These are phyloP conservation scores for Muschampia plurimacula DNA, from an alignment of 2,888 invertebrate genomes.

Conservation along the genomic window DNA sequence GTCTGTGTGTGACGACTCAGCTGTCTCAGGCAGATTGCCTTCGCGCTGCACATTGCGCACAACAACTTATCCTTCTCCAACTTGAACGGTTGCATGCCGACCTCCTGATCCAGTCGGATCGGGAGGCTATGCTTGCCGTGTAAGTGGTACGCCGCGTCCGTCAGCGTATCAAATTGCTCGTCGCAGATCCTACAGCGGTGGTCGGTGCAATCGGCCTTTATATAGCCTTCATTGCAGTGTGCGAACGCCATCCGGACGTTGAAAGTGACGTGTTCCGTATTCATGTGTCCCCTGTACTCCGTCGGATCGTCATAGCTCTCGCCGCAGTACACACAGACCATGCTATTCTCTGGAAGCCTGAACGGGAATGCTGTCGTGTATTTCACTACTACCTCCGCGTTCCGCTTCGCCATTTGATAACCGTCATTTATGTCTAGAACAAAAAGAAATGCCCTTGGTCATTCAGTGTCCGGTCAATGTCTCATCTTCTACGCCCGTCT, in stretches of 20 bases:
- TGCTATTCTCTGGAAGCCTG: conserved; percentile 71
- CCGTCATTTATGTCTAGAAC: conserved; percentile 76
- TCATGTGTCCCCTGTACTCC: conserved; percentile 70
- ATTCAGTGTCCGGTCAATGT: conserved; percentile 56
- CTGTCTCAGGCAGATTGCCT: conserved; percentile 64
- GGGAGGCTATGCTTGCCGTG: conserved; percentile 60
- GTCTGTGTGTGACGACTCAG: conserved; percentile 72
- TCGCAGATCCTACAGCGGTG: conserved; percentile 69
- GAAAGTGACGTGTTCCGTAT: conserved; percentile 66
- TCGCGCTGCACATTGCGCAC: conserved; percentile 67
- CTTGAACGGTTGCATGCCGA: conserved; percentile 72
- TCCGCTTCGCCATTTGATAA: conserved; percentile 73
- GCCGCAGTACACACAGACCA: conserved; percentile 78
- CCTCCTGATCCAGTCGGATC: conserved; percentile 56
- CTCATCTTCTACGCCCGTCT: not conserved
- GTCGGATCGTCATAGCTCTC: conserved; percentile 67
- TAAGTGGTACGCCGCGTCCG: conserved; percentile 66
- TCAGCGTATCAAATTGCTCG: conserved; percentile 55
- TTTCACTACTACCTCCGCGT: conserved; percentile 77
- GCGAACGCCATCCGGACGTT: conserved; percentile 67
- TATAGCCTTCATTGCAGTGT: conserved; percentile 68
- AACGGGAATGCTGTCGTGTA: conserved; percentile 79
- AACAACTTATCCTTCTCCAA: conserved; percentile 62
- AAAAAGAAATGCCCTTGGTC: conserved; percentile 79
- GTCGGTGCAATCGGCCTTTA: conserved; percentile 73